Evolutionary conservation across 35 echinoderm and acorn worm species (phyloP).

Genomic region (Holothuria glaberrima): DNA sequence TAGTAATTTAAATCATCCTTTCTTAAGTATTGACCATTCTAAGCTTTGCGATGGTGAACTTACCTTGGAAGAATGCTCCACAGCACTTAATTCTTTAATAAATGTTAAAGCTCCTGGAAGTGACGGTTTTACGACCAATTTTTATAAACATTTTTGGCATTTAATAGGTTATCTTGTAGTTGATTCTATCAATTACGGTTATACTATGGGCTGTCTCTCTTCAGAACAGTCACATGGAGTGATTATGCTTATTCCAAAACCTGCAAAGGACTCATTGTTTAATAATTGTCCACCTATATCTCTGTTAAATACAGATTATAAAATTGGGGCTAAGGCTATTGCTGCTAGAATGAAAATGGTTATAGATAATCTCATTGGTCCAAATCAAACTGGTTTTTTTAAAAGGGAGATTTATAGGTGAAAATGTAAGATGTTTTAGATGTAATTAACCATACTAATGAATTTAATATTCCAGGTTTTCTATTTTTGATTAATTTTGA

Average conservation of each 20-base stretch:
- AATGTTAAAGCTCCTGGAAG: conserved; percentile 45
- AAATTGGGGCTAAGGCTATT: conserved; percentile 24
- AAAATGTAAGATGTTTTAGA: conserved; percentile 4
- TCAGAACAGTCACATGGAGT: background rate
- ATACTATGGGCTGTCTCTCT: background rate
- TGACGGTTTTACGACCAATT: conserved; percentile 35
- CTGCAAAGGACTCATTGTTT: background rate
- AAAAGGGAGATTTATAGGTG: conserved; percentile 16
- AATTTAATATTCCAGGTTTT: too few species aligned
- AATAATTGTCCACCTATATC: conserved; percentile 18
- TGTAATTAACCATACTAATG: background rate
- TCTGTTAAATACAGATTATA: conserved; percentile 33
- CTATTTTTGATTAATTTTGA: conserved; percentile 19
- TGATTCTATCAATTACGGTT: conserved; percentile 1
- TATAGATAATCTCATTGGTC: background rate
- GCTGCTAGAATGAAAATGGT: conserved; percentile 13
- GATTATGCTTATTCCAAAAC: conserved; percentile 30
- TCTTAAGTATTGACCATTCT: background rate
- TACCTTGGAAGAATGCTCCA: conserved; percentile 1
- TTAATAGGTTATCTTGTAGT: background rate
- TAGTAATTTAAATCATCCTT: background rate
- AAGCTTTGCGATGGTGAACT: conserved; percentile 16
- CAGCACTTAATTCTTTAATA: background rate
- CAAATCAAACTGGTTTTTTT: conserved; percentile 39
- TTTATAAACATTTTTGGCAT: conserved; percentile 40